Evolutionary conservation across 2,113 vertebrate species (phyloP).

Genomic region (Neopipo cinnamomea): DNA sequence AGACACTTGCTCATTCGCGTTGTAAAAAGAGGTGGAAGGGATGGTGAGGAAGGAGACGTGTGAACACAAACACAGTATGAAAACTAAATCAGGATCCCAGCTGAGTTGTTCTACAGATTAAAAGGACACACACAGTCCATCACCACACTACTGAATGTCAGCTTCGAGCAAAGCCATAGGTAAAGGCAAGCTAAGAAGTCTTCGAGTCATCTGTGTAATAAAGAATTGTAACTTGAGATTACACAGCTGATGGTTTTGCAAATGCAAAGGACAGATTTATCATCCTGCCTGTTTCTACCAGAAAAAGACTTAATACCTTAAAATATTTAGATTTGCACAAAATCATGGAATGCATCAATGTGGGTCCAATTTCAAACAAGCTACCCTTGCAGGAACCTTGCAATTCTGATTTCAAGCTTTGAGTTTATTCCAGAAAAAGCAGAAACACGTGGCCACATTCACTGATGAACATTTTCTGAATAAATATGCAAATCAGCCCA

Average conservation of each 20-base stretch:
- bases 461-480: not conserved
- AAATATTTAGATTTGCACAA: not conserved
- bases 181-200: not conserved
- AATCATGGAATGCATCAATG: not conserved
- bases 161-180: not conserved
- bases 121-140: not conserved
- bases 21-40: not conserved
- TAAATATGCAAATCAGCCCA: not conserved
- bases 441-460: not conserved
- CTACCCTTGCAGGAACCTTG: not conserved
- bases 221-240: not conserved
- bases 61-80: not conserved
- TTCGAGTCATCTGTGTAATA: not conserved
- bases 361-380: not conserved
- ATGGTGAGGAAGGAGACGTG: not conserved
- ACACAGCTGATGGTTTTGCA: not conserved
- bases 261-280: not conserved
- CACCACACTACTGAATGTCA: not conserved
- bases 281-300: not conserved
- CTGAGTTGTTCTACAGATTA: not conserved
- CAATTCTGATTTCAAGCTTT: not conserved
- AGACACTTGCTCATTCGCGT: not conserved
- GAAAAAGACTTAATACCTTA: not conserved
- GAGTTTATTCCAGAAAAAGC: not conserved
- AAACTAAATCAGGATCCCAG: not conserved